Conservation (phyloP, 2,888 invertebrate genomes). For the Cryptus viduatorius region DNA sequence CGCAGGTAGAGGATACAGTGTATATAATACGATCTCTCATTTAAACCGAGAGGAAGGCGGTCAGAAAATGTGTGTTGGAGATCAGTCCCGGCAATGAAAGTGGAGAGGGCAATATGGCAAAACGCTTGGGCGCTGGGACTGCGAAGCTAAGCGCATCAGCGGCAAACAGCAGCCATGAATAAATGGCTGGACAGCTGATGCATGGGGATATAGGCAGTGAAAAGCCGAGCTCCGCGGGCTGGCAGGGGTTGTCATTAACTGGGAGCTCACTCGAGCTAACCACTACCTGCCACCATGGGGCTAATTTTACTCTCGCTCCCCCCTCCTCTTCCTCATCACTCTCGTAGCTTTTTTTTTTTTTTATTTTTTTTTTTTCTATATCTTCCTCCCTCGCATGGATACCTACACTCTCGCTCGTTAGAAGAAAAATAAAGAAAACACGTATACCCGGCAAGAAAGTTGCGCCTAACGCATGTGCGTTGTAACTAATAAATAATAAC, state of each 20-base stretch:
- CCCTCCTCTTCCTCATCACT: conserved; percentile 39
- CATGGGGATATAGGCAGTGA: conserved; percentile 76
- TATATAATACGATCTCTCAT: conserved; percentile 59
- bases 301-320: conserved; percentile 82
- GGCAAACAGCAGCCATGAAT: conserved; percentile 58
- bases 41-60: conserved; percentile 49
- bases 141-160: conserved; percentile 38
- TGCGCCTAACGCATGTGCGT: conserved; percentile 43
- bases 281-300: conserved; percentile 84
- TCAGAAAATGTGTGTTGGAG: conserved; percentile 43
- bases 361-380: neutral
- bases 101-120: conserved; percentile 53
- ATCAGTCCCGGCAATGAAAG: conserved; percentile 47
- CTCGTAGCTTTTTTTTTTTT: conserved; percentile 3
- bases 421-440: conserved; percentile 74
- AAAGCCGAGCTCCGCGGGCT: conserved; percentile 70
- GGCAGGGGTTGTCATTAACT: conserved; percentile 84
- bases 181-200: conserved; percentile 76
- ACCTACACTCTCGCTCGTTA: conserved; percentile 71
- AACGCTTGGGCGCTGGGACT: conserved; percentile 46
- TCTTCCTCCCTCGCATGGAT: conserved; percentile 1
- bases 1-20: conserved; percentile 31
- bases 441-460: neutral
- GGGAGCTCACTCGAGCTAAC: conserved; percentile 84
- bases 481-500: conserved; percentile 53